phyloP scores from a whole-genome alignment of 92 coral and sea anemone genomes.

The Desmophyllum pertusum region DNA sequence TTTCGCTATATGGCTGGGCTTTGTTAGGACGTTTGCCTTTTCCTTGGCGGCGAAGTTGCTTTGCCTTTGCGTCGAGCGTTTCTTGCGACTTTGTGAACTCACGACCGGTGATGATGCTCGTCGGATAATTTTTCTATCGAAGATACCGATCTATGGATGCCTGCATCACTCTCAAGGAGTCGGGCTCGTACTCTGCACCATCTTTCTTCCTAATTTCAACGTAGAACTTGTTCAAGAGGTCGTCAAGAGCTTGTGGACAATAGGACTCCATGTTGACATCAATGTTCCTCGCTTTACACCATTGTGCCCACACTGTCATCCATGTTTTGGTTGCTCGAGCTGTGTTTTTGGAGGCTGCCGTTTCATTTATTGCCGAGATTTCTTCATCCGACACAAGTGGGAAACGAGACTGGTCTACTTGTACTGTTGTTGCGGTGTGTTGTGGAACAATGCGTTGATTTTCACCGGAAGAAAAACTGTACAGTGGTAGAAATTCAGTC shows the following conservation, averaged over 20 bases:
- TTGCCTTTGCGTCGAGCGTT: conserved; percentile 29
- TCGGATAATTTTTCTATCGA: conserved; percentile 30
- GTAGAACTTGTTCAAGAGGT: too few relatives aligned
- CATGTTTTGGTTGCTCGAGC: too few relatives aligned
- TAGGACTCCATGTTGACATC: too few relatives aligned
- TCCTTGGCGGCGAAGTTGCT: conserved; percentile 26
- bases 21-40: conserved; percentile 57
- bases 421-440: neutral
- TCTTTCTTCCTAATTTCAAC: conserved; percentile 50
- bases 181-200: conserved; percentile 60
- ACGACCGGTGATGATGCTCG: conserved; percentile 22
- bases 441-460: neutral
- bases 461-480: too few relatives aligned
- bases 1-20: conserved; percentile 24
- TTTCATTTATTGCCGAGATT: too few relatives aligned
- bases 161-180: conserved; percentile 49
- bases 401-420: too few relatives aligned
- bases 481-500: too few relatives aligned
- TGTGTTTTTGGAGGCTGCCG: too few relatives aligned
- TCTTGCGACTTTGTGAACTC: conserved; percentile 48
- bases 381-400: too few relatives aligned
- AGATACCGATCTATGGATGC: conserved; percentile 44
- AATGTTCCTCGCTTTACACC: too few relatives aligned
- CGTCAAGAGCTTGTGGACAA: too few relatives aligned
- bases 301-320: too few relatives aligned